Base-by-base conservation (phyloP, 2,113 vertebrate species). In the Enhydra lutris region DNA sequence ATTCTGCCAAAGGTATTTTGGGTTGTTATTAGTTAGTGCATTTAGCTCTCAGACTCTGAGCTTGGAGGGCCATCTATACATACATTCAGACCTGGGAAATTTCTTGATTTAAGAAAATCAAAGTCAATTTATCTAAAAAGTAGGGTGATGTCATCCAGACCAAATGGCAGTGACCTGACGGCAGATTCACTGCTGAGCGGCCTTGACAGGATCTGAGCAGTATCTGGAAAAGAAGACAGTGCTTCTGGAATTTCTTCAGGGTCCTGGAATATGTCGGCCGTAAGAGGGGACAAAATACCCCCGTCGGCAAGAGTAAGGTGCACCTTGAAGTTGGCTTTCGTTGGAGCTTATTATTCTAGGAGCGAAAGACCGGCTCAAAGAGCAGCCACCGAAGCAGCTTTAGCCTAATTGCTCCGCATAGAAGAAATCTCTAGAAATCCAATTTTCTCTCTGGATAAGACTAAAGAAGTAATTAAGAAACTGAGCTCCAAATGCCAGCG, bases 361-460 rank as follows among this genome's bases (percentile, higher is more conserved):
- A 85, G 76, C 20, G 63, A 83, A 81, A 84, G 36, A 36, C 34
- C 26, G 34, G 94, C 45, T 34, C 4, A 4, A 59, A 57, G 34
- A 69, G 57, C 61, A 42, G 67, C 92, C 34, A 73, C 73, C 47
- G n/a, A 71, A 92, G 80, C 55, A 29, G 80, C 90, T 4, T 94
- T 91, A 91, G 95, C 50, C 65, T 74, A 73, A 98, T 74, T 0
- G 3, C 18, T 73, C 94, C 23, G 55, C 95, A 93, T 21, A 79
- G 91, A 93, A 97, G 84, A 96, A 97, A 97, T 50, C 63, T 96
- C 20, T 4, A 84, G 80, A 92, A 98, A 97, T 39, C 55, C 45
- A 92, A 93, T 78, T 83, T 95, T 52, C 71, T 89, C 2, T 94
- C 93, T 98, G 96, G 80, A 79, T 94, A 93, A 98, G 81, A 94